A percentile compares a stretch with the other conserved stretches of the same genome.
Evolutionary conservation across 2,888 invertebrate species (phyloP).

Genomic region (Sarcophaga variegata): DNA sequence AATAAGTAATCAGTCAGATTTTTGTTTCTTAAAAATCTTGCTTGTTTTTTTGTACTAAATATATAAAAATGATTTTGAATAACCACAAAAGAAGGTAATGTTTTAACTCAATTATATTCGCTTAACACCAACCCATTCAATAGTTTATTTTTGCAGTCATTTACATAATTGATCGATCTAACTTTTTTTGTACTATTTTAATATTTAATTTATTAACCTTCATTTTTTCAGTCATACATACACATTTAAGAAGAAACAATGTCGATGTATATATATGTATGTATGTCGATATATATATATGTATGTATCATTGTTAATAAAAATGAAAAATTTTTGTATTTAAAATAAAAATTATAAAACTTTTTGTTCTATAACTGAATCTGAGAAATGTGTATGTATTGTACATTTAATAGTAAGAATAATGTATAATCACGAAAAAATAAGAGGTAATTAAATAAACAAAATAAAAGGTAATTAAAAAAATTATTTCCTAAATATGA

Average conservation of each 20-base stretch:
- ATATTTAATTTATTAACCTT: neutral
- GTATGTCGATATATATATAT: too few relatives aligned
- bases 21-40: conserved; percentile 47
- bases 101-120: conserved; percentile 2
- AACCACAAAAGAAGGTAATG: conserved; percentile 27
- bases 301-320: conserved; percentile 54
- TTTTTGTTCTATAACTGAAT: conserved; percentile 52
- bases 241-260: conserved; percentile 14
- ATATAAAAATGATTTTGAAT: neutral
- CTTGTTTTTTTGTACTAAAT: conserved; percentile 58
- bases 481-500: neutral
- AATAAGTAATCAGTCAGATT: conserved; percentile 22
- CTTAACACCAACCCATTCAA: neutral
- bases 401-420: neutral
- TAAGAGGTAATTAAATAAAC: neutral
- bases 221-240: conserved; percentile 20
- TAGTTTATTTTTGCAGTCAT: conserved; percentile 19
- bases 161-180: conserved; percentile 5
- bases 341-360: conserved; percentile 56
- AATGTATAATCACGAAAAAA: neutral
- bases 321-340: conserved; percentile 64
- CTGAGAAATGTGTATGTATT: neutral
- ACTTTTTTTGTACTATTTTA: neutral
- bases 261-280: neutral
- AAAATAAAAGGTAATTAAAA: neutral